phyloP scores from a whole-genome alignment of 1,140 invertebrate species.

The Caenorhabditis briggsae region DNA sequence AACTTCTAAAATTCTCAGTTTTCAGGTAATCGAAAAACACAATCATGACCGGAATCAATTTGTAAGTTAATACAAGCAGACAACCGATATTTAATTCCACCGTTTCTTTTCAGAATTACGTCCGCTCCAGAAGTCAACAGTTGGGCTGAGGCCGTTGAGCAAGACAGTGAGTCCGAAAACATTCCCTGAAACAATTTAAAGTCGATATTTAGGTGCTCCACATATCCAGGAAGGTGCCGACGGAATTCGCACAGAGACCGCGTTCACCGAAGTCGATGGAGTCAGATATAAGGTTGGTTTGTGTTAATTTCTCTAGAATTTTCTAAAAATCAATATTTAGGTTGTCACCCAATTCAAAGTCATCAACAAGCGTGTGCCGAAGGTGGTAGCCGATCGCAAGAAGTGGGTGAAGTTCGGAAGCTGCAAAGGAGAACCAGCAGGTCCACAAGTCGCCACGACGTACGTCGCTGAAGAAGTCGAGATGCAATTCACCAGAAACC shows the following conservation, averaged over 20 bases:
- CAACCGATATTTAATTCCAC: neutral
- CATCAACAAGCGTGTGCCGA: constrained; percentile 90
- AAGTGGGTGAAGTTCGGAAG: constrained; percentile 94
- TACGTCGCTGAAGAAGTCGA: constrained; percentile 94
- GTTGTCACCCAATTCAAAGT: constrained; percentile 88
- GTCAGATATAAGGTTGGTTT: constrained; percentile 85
- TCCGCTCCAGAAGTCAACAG: constrained; percentile 61
- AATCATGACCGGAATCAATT: constrained; percentile 41
- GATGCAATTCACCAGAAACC: constrained; percentile 83
- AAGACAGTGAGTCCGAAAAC: constrained; percentile 59
- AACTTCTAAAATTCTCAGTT: neutral
- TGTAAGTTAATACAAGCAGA: constrained; percentile 17
- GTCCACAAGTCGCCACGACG: constrained; percentile 89
- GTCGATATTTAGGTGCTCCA: constrained; percentile 37
- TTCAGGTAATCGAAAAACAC: constrained; percentile 20
- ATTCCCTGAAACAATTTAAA: neutral
- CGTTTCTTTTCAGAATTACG: constrained; percentile 38
- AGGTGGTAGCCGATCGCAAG: constrained; percentile 90
- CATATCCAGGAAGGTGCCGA: constrained; percentile 85
- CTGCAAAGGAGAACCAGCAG: constrained; percentile 89
- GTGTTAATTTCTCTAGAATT: neutral
- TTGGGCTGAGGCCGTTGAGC: constrained; percentile 69
- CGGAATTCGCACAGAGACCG: constrained; percentile 90
- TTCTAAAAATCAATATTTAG: constrained; percentile 28
- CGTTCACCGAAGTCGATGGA: constrained; percentile 91